Conservation (phyloP, 2,797 vertebrate species). For the Chloroceryle inda region DNA sequence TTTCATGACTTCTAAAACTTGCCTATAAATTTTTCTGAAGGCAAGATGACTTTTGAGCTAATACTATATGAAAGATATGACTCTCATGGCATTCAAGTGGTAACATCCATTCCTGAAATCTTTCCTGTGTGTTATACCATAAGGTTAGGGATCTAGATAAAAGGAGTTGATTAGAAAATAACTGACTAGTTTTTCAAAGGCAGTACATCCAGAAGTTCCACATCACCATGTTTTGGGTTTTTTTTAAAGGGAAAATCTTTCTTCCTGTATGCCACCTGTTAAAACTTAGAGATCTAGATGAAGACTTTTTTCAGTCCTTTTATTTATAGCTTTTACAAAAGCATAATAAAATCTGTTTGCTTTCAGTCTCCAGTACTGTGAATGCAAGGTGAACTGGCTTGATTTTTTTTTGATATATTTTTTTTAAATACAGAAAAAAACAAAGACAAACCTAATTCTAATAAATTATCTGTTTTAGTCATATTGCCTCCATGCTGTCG, state of each 20-base stretch:
- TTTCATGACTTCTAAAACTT: neutral
- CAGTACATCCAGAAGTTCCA: neutral
- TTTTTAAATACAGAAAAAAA: neutral
- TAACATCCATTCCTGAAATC: neutral
- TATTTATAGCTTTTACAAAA: neutral
- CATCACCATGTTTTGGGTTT: accelerated
- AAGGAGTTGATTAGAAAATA: neutral
- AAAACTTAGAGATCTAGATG: neutral
- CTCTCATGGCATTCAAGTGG: neutral
- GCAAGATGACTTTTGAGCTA: neutral
- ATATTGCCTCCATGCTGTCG: slow-evolving; percentile 99
- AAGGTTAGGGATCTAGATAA: neutral
- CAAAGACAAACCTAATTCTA: slow-evolving; percentile 1
- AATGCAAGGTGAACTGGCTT: neutral
- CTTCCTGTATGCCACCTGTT: neutral
- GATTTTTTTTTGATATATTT: neutral
- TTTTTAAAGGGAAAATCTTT: neutral
- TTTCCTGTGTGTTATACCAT: neutral
- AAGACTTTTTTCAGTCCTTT: neutral
- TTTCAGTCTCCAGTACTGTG: neutral
- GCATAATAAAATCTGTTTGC: neutral
- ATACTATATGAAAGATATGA: neutral
- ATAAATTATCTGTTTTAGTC: slow-evolving; percentile 84
- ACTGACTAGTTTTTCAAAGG: neutral
- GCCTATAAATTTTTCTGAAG: neutral